phyloP scores from a whole-genome alignment of 1,140 invertebrate species.

The Diachasma alloeum region DNA sequence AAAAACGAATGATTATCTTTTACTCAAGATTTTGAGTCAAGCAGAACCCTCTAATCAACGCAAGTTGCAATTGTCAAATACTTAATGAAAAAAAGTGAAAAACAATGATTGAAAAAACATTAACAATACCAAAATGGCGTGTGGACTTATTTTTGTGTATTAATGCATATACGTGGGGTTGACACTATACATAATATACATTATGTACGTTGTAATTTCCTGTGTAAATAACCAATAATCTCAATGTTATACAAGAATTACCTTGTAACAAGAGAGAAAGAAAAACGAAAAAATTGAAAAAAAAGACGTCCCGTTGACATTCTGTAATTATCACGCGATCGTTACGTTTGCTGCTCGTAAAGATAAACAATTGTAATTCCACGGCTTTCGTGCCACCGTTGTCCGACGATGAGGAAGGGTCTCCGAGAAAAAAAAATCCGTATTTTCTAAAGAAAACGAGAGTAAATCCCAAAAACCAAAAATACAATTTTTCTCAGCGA shows the following conservation, averaged over 20 bases:
- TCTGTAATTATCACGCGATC: slow-evolving; percentile 43
- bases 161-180: slow-evolving; percentile 33
- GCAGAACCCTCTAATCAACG: neutral
- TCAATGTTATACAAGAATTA: slow-evolving; percentile 33
- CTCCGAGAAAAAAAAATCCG: slow-evolving; percentile 6
- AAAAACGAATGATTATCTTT: slow-evolving; percentile 37
- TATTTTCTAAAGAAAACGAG: neutral
- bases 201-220: slow-evolving; percentile 33
- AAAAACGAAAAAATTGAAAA: neutral
- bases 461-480: neutral
- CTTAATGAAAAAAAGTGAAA: neutral
- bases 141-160: slow-evolving; percentile 46
- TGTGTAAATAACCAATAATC: slow-evolving; percentile 47
- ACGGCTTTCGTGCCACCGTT: slow-evolving; percentile 1
- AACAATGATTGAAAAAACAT: slow-evolving; percentile 11
- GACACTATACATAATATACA: slow-evolving; percentile 15
- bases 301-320: slow-evolving; percentile 22
- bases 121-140: slow-evolving; percentile 39
- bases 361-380: neutral
- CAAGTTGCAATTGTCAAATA: neutral
- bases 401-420: slow-evolving; percentile 14
- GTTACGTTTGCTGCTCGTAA: slow-evolving; percentile 41
- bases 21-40: slow-evolving; percentile 18
- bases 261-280: neutral
- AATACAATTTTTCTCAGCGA: slow-evolving; percentile 22